Conservation (phyloP, 2,113 vertebrate genomes). For the Reinhardtius hippoglossoides region DNA sequence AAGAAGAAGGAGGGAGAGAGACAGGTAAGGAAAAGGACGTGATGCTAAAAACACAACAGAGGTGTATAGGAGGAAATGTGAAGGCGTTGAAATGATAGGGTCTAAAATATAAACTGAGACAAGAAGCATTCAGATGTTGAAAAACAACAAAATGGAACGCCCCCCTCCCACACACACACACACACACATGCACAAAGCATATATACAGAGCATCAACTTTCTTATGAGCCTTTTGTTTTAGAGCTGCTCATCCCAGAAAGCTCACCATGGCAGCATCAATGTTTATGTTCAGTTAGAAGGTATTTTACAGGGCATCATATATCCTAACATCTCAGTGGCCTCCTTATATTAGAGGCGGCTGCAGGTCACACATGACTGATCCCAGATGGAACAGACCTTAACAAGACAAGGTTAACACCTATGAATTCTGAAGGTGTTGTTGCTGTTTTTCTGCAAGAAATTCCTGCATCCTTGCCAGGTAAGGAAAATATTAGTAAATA, state of each 20-base stretch:
- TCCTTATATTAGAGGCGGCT: constrained; percentile 49
- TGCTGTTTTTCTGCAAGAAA: too few relatives aligned
- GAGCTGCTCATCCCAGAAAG: constrained; percentile 55
- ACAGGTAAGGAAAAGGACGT: background rate
- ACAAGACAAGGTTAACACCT: constrained; percentile 22
- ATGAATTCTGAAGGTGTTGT: too few relatives aligned
- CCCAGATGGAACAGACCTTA: constrained; percentile 49
- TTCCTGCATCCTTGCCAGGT: too few relatives aligned
- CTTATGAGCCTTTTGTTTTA: constrained; percentile 64
- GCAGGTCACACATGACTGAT: constrained; percentile 60
- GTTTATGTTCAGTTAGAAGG: constrained; percentile 63
- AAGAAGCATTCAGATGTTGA: background rate
- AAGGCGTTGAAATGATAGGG: background rate
- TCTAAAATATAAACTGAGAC: background rate
- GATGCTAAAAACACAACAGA: background rate
- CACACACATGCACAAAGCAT: constrained; percentile 7
- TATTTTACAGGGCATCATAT: constrained; percentile 65
- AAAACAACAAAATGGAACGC: background rate
- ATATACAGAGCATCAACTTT: constrained; percentile 55
- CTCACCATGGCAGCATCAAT: constrained; percentile 47
- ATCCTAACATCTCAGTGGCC: constrained; percentile 53
- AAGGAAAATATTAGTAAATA: too few relatives aligned
- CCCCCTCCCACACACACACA: background rate
- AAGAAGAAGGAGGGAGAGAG: background rate
- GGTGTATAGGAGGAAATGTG: background rate